These are phyloP conservation scores for Copidosoma floridanum DNA, from an alignment of 1,140 invertebrate genomes.

Conservation along the genomic window DNA sequence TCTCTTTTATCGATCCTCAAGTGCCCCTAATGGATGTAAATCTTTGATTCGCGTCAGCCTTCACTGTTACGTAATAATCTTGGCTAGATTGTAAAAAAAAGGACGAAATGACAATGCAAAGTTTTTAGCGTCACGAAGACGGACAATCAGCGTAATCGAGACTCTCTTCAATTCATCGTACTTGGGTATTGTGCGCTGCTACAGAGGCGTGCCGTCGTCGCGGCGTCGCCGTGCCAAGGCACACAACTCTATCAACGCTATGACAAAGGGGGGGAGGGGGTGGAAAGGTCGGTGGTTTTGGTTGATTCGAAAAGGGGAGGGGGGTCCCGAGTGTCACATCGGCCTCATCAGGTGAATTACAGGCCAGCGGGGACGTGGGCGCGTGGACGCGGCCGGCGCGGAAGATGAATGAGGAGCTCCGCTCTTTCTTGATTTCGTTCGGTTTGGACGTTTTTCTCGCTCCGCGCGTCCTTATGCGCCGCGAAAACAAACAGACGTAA, in stretches of 20 bases:
- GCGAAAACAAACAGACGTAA: background rate
- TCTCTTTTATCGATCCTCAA: no score
- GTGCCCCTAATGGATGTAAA: slow-evolving; percentile 7
- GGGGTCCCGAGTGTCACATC: slow-evolving; percentile 47
- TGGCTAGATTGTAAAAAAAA: no score
- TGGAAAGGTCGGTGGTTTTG: slow-evolving; percentile 26
- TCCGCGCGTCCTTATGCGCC: background rate
- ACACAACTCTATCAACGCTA: slow-evolving; percentile 31
- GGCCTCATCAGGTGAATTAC: slow-evolving; percentile 52
- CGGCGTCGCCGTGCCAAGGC: slow-evolving; percentile 6
- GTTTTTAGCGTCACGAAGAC: slow-evolving; percentile 14
- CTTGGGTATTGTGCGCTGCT: no score
- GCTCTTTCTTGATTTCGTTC: no score
- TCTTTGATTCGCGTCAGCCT: slow-evolving; percentile 10
- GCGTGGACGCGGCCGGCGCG: slow-evolving; percentile 49
- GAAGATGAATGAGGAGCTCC: slow-evolving; percentile 16
- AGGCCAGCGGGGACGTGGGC: slow-evolving; percentile 46
- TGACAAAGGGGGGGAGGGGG: background rate
- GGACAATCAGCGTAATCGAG: slow-evolving; percentile 17
- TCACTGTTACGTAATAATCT: background rate
- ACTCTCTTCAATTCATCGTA: no score
- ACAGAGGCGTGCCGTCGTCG: slow-evolving; percentile 8
- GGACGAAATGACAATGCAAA: slow-evolving; percentile 8
- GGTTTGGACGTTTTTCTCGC: no score
- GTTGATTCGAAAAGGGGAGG: no score